phyloP scores from a whole-genome alignment of 2,113 vertebrate species.

The Hippolais icterina region DNA sequence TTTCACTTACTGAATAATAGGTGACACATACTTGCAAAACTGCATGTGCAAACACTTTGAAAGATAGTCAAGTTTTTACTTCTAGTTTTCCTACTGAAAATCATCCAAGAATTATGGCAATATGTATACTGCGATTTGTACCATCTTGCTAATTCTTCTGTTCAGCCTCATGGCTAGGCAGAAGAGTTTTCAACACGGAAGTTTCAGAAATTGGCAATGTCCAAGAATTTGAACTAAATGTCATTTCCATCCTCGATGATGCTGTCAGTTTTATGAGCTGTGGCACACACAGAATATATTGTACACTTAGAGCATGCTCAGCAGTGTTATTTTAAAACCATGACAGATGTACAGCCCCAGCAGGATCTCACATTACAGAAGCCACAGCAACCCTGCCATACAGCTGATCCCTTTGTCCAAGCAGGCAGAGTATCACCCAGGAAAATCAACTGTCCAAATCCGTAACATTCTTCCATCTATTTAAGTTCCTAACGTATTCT shows the following conservation, averaged over 20 bases:
- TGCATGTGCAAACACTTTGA: background rate
- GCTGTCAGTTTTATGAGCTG: slow-evolving; percentile 16
- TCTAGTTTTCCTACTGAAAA: background rate
- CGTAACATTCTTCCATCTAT: background rate
- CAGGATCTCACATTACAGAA: background rate
- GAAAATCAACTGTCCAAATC: background rate
- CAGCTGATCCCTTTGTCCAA: background rate
- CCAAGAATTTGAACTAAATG: background rate
- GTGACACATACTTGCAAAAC: background rate
- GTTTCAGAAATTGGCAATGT: background rate
- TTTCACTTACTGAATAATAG: background rate
- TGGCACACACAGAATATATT: background rate
- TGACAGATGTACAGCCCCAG: slow-evolving; percentile 3
- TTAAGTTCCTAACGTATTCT: background rate
- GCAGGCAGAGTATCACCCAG: background rate
- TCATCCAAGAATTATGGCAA: background rate
- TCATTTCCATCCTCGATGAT: background rate
- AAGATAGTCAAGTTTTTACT: background rate
- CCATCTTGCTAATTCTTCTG: slow-evolving; percentile 35
- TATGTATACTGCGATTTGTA: background rate
- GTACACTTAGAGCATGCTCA: background rate
- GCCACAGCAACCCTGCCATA: background rate
- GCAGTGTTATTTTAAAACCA: background rate
- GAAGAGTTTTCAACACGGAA: background rate
- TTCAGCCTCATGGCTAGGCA: background rate